Conservation (phyloP, 2,888 invertebrate species). For the Hemicrepidius hirtus region DNA sequence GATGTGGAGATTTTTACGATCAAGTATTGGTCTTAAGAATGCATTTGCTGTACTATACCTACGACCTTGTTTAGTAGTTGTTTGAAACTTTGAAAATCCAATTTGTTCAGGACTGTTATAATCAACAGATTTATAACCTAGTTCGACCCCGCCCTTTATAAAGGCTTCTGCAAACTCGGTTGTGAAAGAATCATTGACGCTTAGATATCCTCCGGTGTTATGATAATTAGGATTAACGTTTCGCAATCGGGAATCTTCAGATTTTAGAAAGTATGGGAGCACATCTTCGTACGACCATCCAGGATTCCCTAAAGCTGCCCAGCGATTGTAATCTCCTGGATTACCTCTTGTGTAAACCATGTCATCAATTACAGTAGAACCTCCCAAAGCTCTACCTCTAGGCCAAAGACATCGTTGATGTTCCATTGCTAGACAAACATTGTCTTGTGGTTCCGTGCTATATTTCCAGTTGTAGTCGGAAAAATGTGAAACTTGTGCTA, state of each 20-base stretch:
- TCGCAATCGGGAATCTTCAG: slow-evolving; percentile 68
- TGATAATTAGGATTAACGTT: slow-evolving; percentile 66
- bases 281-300: slow-evolving; percentile 75
- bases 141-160: slow-evolving; percentile 64
- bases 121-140: slow-evolving; percentile 32
- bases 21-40: slow-evolving; percentile 77
- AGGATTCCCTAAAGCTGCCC: slow-evolving; percentile 68
- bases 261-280: slow-evolving; percentile 70
- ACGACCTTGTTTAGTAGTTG: slow-evolving; percentile 36
- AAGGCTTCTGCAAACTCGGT: slow-evolving; percentile 76
- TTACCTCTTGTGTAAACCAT: slow-evolving; percentile 79
- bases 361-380: slow-evolving; percentile 77
- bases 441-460: slow-evolving; percentile 68
- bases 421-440: slow-evolving; percentile 39
- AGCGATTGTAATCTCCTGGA: slow-evolving; percentile 80
- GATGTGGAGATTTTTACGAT: slow-evolving; percentile 80
- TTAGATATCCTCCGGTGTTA: slow-evolving; percentile 70
- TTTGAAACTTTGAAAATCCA: slow-evolving; percentile 35
- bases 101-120: slow-evolving; percentile 39
- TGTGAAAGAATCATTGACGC: slow-evolving; percentile 68
- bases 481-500: slow-evolving; percentile 72
- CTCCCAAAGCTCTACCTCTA: slow-evolving; percentile 77
- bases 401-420: slow-evolving; percentile 73
- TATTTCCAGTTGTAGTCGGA: slow-evolving; percentile 76
- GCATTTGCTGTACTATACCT: slow-evolving; percentile 82